Percentiles rank a stretch among this genome's conserved stretches.
Evolutionary conservation across 2,888 invertebrate species (phyloP).

Genomic region (Tetanocera ferruginea): DNA sequence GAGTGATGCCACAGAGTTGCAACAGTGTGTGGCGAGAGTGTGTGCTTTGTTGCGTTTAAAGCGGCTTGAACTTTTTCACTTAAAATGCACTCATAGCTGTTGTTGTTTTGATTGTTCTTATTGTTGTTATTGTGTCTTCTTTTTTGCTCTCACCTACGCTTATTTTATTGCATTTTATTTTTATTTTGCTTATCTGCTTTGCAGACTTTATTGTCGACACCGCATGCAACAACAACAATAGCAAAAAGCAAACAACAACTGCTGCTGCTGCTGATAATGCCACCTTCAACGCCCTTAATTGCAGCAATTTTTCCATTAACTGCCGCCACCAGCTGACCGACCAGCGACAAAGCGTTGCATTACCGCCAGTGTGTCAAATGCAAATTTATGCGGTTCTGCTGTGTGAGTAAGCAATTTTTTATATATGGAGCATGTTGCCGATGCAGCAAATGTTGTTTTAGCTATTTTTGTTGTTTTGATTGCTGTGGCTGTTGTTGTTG

Average conservation of each 20-base stretch:
- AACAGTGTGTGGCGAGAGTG: no score
- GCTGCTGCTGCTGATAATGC: background rate
- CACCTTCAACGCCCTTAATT: constrained; percentile 9
- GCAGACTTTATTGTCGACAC: constrained; percentile 12
- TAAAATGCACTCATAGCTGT: no score
- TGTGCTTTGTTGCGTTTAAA: no score
- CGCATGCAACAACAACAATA: background rate
- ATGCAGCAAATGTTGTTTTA: background rate
- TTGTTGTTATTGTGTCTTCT: no score
- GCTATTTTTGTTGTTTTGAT: background rate
- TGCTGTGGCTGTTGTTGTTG: background rate
- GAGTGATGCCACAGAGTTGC: no score
- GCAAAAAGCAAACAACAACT: background rate
- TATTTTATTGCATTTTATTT: background rate
- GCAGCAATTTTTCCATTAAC: constrained; percentile 11
- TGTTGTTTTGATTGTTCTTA: no score
- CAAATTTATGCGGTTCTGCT: background rate
- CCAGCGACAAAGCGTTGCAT: background rate
- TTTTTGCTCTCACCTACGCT: background rate
- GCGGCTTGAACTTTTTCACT: no score
- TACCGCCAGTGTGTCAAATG: background rate
- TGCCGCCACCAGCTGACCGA: background rate
- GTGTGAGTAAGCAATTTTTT: background rate
- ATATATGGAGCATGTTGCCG: background rate
- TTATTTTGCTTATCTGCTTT: background rate